A percentile compares a stretch with the other conserved stretches of the same genome.
These are phyloP conservation scores for Carposina sasakii DNA, from an alignment of 1,140 invertebrate species.

Conservation along the genomic window DNA sequence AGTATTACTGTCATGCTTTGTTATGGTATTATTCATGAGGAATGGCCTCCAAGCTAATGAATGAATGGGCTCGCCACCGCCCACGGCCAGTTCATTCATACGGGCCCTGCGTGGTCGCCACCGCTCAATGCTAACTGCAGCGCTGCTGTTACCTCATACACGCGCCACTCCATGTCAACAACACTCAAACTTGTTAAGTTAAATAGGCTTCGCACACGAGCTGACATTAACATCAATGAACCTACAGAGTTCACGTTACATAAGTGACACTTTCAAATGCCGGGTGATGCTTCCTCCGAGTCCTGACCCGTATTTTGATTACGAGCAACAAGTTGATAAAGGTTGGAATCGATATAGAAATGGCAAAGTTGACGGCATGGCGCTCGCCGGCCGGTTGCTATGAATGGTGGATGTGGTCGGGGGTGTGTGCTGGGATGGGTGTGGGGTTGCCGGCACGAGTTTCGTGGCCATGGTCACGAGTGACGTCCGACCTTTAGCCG, in stretches of 20 bases:
- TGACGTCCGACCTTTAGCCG: conserved; percentile 51
- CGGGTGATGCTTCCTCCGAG: background rate
- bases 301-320: background rate
- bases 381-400: conserved; percentile 33
- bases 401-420: conserved; percentile 33
- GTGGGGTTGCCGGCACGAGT: conserved; percentile 28
- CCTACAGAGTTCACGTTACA: too few relatives aligned
- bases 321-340: conserved; percentile 27
- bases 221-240: too few relatives aligned
- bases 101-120: conserved; percentile 49
- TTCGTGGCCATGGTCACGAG: conserved; percentile 55
- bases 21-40: conserved; percentile 65
- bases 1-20: conserved; percentile 47
- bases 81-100: conserved; percentile 65
- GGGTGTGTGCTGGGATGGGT: conserved; percentile 18
- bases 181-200: too few relatives aligned
- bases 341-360: conserved; percentile 57
- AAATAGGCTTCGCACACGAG: too few relatives aligned
- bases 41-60: conserved; percentile 64
- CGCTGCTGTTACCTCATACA: too few relatives aligned
- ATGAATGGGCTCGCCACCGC: conserved; percentile 62
- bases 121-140: conserved; percentile 40
- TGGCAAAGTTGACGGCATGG: conserved; percentile 48
- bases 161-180: too few relatives aligned
- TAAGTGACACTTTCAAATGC: too few relatives aligned